These are phyloP conservation scores for Drosophila nebulosa DNA, from an alignment of 1,140 invertebrate genomes.

Conservation along the genomic window DNA sequence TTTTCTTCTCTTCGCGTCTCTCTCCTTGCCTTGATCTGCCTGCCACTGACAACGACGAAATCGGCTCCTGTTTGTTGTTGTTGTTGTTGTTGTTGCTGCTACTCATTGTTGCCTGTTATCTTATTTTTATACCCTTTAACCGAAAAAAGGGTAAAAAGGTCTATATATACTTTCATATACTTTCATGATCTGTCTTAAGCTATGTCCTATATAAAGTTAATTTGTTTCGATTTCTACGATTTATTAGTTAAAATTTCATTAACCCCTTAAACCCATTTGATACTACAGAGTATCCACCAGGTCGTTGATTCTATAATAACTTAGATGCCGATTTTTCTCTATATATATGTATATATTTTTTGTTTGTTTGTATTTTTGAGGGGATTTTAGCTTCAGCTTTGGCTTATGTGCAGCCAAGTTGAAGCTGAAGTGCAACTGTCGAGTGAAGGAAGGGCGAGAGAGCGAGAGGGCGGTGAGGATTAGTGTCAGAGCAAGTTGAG, in stretches of 20 bases:
- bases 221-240: no score
- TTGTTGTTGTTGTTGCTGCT: constrained; percentile 3
- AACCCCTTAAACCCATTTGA: no score
- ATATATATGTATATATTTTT: constrained; percentile 12
- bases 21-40: not conserved
- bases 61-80: constrained; percentile 14
- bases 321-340: not conserved
- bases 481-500: constrained; percentile 63
- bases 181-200: no score
- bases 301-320: not conserved
- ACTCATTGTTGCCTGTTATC: constrained; percentile 13
- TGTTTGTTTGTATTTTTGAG: constrained; percentile 34
- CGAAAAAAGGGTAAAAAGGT: no score
- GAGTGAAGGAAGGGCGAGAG: not conserved
- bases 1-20: no score
- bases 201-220: no score
- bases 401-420: constrained; percentile 70
- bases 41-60: no score
- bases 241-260: no score
- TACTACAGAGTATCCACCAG: not conserved
- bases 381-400: constrained; percentile 17
- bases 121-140: constrained; percentile 8
- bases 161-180: no score
- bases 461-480: constrained; percentile 33
- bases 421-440: constrained; percentile 54